Evolutionary conservation across 2,888 invertebrate genomes (phyloP), one percentile per base, ranked within the genome.

Genomic region (Epiblema foenella): DNA sequence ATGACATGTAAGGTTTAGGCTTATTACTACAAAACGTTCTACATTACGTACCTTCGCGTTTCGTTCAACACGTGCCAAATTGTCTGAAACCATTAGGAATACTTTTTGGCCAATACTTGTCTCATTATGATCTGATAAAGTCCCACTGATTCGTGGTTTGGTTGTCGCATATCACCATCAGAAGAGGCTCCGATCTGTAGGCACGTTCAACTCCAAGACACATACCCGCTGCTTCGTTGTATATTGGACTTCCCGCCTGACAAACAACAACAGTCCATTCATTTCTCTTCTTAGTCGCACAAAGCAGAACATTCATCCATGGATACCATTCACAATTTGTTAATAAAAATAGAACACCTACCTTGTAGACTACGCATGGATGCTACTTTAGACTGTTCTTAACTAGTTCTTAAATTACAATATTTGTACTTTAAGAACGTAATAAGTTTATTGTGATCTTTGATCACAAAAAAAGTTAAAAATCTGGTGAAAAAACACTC

Each of bases 171-270:
- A 94, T 93, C 0, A 91, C 92, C 89, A 94, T 88, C 0, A 92
- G 79, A 1, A 94, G 52, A 0, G 86, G 85, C 67, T 93, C 92
- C 0, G 81, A 79, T 1, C 89, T 81, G 67, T 83, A 84, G 0
- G 87, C 79, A 0, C 90, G 83, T 11, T 93, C 92, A 0, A 91
- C 96, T 17, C 96, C 96, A 39, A 98, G 88, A 81, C 98, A 98
- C 76, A 97, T 97, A 0, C 98, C 98, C 8, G 96, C 96, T 18
- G 98, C 98, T 79, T 97, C 94, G 83, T 98, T 98, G 87, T 98
- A 98, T 57, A 98, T 94, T 0, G 97, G 96, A 74, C 96, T 95
- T 64, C 94, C 94, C 67, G 94, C 95, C 96, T 96, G 83, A 58
- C 94, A 12, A 54, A 17, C 8, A 46, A 70, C 1, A 42, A 39